These are phyloP conservation scores for Coranthus polyacanthus DNA, from an alignment of 2,797 vertebrate genomes.

Conservation along the genomic window DNA sequence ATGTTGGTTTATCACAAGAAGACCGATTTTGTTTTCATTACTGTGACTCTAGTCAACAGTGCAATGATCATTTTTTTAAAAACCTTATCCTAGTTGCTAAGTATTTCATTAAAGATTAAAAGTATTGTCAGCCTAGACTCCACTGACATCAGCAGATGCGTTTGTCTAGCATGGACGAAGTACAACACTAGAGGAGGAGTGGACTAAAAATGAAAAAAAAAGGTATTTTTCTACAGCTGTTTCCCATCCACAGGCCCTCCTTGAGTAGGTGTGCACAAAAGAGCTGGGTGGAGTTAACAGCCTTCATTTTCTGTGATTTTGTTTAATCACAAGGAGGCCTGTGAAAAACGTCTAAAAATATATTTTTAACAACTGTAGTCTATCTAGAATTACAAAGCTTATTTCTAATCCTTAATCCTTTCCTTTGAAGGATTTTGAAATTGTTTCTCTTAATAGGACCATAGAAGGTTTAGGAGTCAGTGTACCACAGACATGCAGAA, in stretches of 20 bases:
- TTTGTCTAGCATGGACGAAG: conserved; percentile 40
- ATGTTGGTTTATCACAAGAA: conserved; percentile 26
- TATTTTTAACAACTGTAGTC: conserved; percentile 80
- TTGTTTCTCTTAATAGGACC: conserved; percentile 47
- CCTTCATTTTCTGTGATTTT: conserved; percentile 55
- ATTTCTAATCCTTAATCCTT: conserved; percentile 66
- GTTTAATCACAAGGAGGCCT: conserved; percentile 56
- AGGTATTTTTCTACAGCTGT: conserved; percentile 85
- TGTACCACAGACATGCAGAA: conserved; percentile 50
- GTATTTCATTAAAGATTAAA: conserved; percentile 40
- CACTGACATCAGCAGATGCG: conserved; percentile 9
- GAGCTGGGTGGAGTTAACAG: conserved; percentile 53
- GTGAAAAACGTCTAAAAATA: conserved; percentile 67
- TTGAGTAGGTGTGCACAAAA: conserved; percentile 49
- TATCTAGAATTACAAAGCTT: conserved; percentile 62
- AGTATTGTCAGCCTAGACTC: conserved; percentile 45
- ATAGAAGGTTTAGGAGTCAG: conserved; percentile 51
- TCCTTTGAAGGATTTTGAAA: conserved; percentile 62
- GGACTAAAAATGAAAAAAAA: conserved; percentile 27
- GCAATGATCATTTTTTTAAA: conserved; percentile 15
- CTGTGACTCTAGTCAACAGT: conserved; percentile 26
- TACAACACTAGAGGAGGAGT: conserved; percentile 22
- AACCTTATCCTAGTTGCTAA: conserved; percentile 14
- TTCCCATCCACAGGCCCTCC: conserved; percentile 64
- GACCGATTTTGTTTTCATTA: conserved; percentile 4